Percentiles rank a stretch among this genome's conserved stretches.
Evolutionary conservation across 1,140 invertebrate genomes (phyloP).

Genomic region (Aphaenogaster floridana): DNA sequence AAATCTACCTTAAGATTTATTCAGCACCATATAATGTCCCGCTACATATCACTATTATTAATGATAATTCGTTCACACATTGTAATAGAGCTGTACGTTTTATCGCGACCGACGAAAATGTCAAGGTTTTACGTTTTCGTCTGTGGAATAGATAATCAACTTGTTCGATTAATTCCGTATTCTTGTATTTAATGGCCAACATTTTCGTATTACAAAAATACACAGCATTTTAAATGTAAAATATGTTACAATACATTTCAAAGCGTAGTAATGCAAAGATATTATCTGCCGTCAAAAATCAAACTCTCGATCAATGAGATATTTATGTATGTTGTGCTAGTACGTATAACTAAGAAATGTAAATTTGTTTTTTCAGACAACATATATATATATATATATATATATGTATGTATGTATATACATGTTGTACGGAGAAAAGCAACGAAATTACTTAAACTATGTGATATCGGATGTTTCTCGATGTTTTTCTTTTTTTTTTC

Average conservation of each 20-base stretch:
- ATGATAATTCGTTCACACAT: slow-evolving; percentile 32
- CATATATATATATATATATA: background rate
- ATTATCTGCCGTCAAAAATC: slow-evolving; percentile 49
- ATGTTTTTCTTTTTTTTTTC: slow-evolving; percentile 69
- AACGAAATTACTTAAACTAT: slow-evolving; percentile 75
- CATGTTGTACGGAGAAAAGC: slow-evolving; percentile 71
- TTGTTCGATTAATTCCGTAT: slow-evolving; percentile 68
- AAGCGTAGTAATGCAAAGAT: slow-evolving; percentile 67
- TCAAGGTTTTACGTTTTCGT: slow-evolving; percentile 29
- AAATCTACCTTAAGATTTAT: slow-evolving; percentile 35
- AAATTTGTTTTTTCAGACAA: slow-evolving; percentile 5
- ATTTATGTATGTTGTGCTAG: slow-evolving; percentile 37
- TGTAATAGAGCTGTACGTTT: background rate
- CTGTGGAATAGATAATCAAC: slow-evolving; percentile 64
- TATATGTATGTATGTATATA: slow-evolving; percentile 23
- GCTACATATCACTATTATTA: background rate
- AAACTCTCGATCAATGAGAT: slow-evolving; percentile 46
- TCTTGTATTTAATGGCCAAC: slow-evolving; percentile 78
- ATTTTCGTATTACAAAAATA: slow-evolving; percentile 79
- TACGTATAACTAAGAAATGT: slow-evolving; percentile 40
- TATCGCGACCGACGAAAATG: slow-evolving; percentile 25
- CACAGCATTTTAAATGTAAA: slow-evolving; percentile 77
- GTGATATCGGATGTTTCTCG: slow-evolving; percentile 14
- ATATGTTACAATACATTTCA: slow-evolving; percentile 75
- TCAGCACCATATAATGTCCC: slow-evolving; percentile 10